Conservation (phyloP, 2,797 vertebrate genomes). For the Choloepus didactylus region DNA sequence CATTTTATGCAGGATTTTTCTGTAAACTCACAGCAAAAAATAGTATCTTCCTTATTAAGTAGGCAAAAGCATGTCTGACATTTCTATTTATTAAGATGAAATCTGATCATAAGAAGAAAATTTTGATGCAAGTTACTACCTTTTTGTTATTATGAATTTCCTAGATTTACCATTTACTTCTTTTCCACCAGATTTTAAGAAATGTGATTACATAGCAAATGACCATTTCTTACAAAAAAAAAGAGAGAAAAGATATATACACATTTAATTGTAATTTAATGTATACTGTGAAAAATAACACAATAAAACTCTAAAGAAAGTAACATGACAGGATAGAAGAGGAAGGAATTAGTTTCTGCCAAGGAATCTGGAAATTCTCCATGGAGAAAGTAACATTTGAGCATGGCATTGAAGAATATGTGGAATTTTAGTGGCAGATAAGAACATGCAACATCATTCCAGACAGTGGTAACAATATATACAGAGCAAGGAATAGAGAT, state of each 20-base stretch:
- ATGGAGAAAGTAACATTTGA: background rate
- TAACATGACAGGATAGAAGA: background rate
- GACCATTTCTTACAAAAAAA: background rate
- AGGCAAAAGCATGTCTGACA: background rate
- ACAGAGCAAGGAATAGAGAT: background rate
- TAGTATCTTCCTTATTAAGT: background rate
- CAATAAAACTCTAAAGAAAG: background rate
- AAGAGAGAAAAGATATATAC: background rate
- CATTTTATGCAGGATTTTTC: no score
- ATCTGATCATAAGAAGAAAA: background rate
- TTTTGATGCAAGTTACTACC: background rate
- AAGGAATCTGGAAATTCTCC: background rate
- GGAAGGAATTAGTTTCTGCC: background rate
- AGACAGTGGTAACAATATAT: background rate
- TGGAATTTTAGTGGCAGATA: background rate
- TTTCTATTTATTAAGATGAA: background rate
- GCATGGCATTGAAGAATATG: background rate
- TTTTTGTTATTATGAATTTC: background rate
- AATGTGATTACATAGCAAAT: background rate
- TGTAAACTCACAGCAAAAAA: no score
- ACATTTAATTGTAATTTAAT: background rate
- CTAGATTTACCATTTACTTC: background rate
- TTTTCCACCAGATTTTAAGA: background rate
- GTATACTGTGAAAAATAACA: background rate
- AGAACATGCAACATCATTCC: background rate